Conservation (phyloP, 2,888 invertebrate genomes). For the Strigamia maritima region DNA sequence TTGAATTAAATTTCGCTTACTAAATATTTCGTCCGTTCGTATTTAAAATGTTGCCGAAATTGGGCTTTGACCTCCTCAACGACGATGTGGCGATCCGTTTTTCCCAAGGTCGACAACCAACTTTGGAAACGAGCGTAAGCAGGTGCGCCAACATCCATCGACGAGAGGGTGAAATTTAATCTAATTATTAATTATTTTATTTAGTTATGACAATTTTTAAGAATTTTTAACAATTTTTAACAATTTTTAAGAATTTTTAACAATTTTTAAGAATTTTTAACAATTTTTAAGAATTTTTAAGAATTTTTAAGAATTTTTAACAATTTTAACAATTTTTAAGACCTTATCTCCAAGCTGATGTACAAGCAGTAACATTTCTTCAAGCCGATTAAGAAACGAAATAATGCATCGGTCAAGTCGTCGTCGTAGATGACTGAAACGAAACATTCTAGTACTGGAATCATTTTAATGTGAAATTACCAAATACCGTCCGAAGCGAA, state of each 20-base stretch:
- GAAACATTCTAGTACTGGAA: neutral
- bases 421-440: conserved; percentile 27
- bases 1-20: neutral
- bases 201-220: too few relatives aligned
- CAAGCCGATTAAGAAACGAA: neutral
- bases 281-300: neutral
- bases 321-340: neutral
- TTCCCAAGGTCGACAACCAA: neutral
- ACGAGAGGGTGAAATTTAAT: neutral
- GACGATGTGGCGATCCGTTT: neutral
- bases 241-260: neutral
- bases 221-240: neutral
- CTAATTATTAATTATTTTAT: too few relatives aligned
- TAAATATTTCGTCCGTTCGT: conserved; percentile 19
- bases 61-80: neutral
- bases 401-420: conserved; percentile 29
- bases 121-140: neutral
- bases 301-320: neutral
- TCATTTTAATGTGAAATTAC: neutral
- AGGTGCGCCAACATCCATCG: neutral
- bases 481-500: neutral
- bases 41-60: neutral
- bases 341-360: conserved; percentile 33
- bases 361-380: neutral
- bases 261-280: neutral